A percentile compares a stretch with the other conserved stretches of the same genome.
Evolutionary conservation across 2,888 invertebrate species (phyloP).

Genomic region (Pyralis farinalis): DNA sequence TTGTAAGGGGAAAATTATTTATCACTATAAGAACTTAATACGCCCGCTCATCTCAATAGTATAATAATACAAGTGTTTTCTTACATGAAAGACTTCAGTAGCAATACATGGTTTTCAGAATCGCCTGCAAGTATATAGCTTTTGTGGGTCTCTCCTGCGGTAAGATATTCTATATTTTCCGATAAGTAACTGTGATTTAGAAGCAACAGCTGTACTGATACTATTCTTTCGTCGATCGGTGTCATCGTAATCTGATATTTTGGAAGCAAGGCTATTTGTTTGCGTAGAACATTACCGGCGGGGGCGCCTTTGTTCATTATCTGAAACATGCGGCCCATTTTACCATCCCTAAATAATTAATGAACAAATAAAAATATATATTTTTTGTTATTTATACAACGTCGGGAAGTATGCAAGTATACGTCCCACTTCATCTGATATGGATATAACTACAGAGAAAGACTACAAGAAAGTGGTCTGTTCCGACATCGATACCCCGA

Average conservation of each 20-base stretch:
- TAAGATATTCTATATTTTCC: slow-evolving; percentile 59
- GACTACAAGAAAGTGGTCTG: no score
- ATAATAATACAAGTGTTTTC: slow-evolving; percentile 25
- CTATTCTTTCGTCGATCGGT: slow-evolving; percentile 45
- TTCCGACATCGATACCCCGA: no score
- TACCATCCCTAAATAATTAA: no score
- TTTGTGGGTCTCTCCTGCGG: slow-evolving; percentile 74
- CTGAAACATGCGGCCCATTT: no score
- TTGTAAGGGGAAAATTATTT: no score
- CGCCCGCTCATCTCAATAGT: no score
- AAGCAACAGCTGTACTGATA: slow-evolving; percentile 51
- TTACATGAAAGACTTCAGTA: slow-evolving; percentile 80
- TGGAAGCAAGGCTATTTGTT: slow-evolving; percentile 83
- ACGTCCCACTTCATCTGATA: no score
- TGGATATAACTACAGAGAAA: no score
- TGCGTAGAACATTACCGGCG: slow-evolving; percentile 84
- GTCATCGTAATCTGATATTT: slow-evolving; percentile 76
- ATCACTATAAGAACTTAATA: no score
- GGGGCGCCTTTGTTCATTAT: slow-evolving; percentile 88
- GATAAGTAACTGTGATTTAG: slow-evolving; percentile 65
- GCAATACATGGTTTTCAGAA: slow-evolving; percentile 81
- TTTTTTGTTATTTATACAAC: no score
- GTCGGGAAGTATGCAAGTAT: no score
- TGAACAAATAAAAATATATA: no score
- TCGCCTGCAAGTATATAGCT: slow-evolving; percentile 84